Base-by-base conservation (phyloP, 2,888 invertebrate genomes). In the Nomada goodeniana region DNA sequence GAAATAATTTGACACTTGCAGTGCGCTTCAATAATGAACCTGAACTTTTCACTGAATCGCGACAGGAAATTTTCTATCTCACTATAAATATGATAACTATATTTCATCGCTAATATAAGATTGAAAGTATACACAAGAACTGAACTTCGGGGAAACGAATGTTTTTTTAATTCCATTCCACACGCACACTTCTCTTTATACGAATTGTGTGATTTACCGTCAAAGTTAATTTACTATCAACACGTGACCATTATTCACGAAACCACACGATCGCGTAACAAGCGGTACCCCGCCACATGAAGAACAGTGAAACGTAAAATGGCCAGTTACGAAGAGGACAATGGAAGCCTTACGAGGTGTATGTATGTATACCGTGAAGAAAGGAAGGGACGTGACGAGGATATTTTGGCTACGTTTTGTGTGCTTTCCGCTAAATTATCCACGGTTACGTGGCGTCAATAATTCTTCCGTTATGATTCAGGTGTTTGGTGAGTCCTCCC, bases 151-250 rank as follows among this genome's bases (percentile, higher is more conserved):
- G 47, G 5, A 47, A 29, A 23, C 23, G 29, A 60, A 64, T 50
- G 63, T 36, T 68, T 61, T 67, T 20, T 53, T 1, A 36, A 36
- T 36, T 57, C 61, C 44, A 60, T 75, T 76, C 63, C 55, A 57
- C 44, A 29, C 47, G 69, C 60, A 59, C 42, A 57, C 60, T 53
- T 70, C 65, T 70, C 23, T 42, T 84, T 84, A 83, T 83, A 79
- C 53, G 69, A 44, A 36, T 36, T 36, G 7, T 36, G 64, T 70
- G 59, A 83, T 77, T 84, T 83, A 84, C 81, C 77, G 75, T 23
- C 20, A 47, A 80, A 80, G 68, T 83, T 72, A 77, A 83, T 84
- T 84, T 70, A 77, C 50, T 26, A 68, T 26, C 64, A 23, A 60
- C 72, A 80, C 80, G 84, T 81, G 80, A 72, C 60, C 50, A 65